These are phyloP conservation scores for Sibirionetta formosa DNA, from an alignment of 2,797 vertebrate genomes.

Conservation along the genomic window DNA sequence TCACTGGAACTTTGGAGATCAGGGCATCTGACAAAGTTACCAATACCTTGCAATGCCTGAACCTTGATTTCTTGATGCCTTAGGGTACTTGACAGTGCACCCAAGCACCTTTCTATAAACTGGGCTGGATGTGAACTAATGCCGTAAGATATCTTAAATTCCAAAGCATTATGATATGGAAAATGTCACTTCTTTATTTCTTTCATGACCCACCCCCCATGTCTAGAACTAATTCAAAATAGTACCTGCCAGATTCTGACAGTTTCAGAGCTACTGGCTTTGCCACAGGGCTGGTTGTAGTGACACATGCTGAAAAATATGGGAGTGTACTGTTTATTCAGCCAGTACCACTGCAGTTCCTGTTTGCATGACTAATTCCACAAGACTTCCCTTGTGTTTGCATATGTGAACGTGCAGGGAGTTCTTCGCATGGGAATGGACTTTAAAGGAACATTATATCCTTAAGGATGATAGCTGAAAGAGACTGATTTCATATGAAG, in stretches of 20 bases:
- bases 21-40: background rate
- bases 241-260: background rate
- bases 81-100: background rate
- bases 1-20: background rate
- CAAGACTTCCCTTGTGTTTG: slow-evolving; percentile 20
- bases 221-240: slow-evolving; percentile 17
- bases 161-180: background rate
- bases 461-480: background rate
- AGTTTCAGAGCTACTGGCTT: slow-evolving; percentile 36
- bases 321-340: slow-evolving; percentile 37
- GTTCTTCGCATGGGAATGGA: slow-evolving; percentile 22
- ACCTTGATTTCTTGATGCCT: background rate
- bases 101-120: slow-evolving; percentile 5
- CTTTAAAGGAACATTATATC: slow-evolving; percentile 14
- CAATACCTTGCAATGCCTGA: background rate
- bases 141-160: background rate
- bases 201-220: background rate
- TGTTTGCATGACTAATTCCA: slow-evolving; percentile 61
- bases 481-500: slow-evolving; percentile 9
- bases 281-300: background rate
- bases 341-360: slow-evolving; percentile 41
- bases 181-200: background rate
- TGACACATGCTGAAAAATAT: slow-evolving; percentile 37
- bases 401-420: slow-evolving; percentile 53
- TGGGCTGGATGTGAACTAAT: background rate